phyloP scores from a whole-genome alignment of 2,888 invertebrate species.

The Caenorhabditis uteleia region DNA sequence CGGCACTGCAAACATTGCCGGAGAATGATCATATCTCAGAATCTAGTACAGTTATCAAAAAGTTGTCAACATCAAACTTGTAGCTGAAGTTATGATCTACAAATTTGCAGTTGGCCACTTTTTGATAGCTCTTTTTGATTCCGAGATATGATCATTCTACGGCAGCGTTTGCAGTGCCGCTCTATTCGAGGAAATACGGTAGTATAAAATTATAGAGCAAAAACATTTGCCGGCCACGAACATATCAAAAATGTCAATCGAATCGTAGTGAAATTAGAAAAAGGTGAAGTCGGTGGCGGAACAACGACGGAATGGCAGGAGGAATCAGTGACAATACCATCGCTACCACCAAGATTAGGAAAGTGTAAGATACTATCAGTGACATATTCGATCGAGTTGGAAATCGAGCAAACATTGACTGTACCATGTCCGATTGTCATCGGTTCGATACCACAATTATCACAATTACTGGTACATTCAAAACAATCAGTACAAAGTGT shows the following conservation, averaged over 20 bases:
- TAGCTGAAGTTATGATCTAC: too few species aligned
- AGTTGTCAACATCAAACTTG: too few species aligned
- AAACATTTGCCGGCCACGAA: conserved; percentile 68
- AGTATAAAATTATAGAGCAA: conserved; percentile 59
- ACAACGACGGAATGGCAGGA: conserved; percentile 42
- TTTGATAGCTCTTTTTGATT: too few species aligned
- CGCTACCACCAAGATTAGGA: conserved; percentile 64
- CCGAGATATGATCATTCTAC: too few species aligned
- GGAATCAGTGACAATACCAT: conserved; percentile 57
- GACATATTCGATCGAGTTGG: conserved; percentile 61
- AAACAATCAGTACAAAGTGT: too few species aligned
- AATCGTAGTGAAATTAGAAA: conserved; percentile 48
- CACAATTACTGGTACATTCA: conserved; percentile 55
- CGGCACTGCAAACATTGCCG: too few species aligned
- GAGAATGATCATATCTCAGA: too few species aligned
- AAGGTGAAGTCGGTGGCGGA: conserved; percentile 39
- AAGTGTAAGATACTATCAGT: conserved; percentile 67
- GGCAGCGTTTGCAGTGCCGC: too few species aligned
- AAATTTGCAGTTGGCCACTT: too few species aligned
- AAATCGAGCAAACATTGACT: conserved; percentile 53
- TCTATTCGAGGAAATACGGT: too few species aligned
- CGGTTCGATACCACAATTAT: conserved; percentile 67
- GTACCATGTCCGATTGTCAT: conserved; percentile 59
- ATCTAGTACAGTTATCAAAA: too few species aligned
- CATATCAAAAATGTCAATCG: conserved; percentile 55